Base-by-base conservation (phyloP, 2,888 invertebrate genomes). In the Formica aserva region DNA sequence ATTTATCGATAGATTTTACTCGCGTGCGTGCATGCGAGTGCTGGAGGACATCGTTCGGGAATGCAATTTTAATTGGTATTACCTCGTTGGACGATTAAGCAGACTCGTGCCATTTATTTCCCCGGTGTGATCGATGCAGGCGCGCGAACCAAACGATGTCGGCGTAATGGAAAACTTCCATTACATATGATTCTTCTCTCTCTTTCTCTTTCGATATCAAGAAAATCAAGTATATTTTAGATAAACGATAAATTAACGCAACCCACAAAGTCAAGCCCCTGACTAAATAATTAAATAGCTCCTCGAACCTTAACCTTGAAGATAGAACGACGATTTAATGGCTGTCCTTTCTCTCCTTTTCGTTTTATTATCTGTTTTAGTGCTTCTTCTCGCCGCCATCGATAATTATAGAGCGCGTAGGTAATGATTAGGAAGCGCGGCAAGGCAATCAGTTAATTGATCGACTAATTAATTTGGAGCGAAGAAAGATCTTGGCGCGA, bases 1-100 rank as follows among this genome's bases (percentile, higher is more conserved):
- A 11, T 52, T 52, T 72, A 78, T 75, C 76, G 81, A 81, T 81
- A 74, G 26, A 57, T 66, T 76, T 57, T 77, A 45, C 80, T 82
- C 38, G 82, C 65, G 41, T 48, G 77, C 67, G 76, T 74, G 60
- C 81, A 75, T 76, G 84, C 80, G 84, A 85, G 81, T 84, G 86
- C 48, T 52, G 82, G 72, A 84, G 84, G 67, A 72, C 84, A 78
- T 82, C 57, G 84, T 81, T 60, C 48, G 71, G 67, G 65, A 75
- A 77, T 81, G 83, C 69, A 82, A 81, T 81, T 86, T 88, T 90
- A 89, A 90, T 89, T 88, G 88, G 83, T 84, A 82, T 84, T 88
- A 87, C 87, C 85, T 86, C 86, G 81, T 84, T 65, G 84, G 83
- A 83, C 90, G 85, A 90, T 90, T 89, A 90, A 88, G 84, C 66